Evolutionary conservation across 2,797 vertebrate genomes (phyloP), one percentile per base, ranked within the genome.

Genomic region (Pseudomugil gertrudae): DNA sequence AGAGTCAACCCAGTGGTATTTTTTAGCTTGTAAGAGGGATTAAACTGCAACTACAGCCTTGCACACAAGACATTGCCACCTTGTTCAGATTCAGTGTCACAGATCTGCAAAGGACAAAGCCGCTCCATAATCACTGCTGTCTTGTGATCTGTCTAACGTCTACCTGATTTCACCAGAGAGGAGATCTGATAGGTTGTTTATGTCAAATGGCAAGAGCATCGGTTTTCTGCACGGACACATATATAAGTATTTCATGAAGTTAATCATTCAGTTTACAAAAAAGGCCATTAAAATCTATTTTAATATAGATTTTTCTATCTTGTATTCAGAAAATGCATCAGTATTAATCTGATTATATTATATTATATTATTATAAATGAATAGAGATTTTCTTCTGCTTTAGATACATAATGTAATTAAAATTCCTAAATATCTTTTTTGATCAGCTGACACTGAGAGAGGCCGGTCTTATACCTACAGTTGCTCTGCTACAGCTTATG

Each of bases 61-160:
- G 61, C 72, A 72, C 66, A 68, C 55, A 76, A 57, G 59, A 76
- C 67, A 69, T 4, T 3, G 52, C 66, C 33, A 40, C 66, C 76
- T 72, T 69, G 84, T 67, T 61, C 64, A 77, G 84, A 72, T 75
- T 83, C 77, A 63, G 73, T 69, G 76, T 83, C 84, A 82, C 72
- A 62, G 79, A 72, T 62, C 75, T 80, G 59, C 75, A 24, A 3
- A 79, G 79, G 75, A 86, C 85, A 79, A 84, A 86, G 75, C 59
- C 70, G 47, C 6, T 71, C 69, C 36, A 67, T 71, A 77, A 84
- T 84, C 81, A 80, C 84, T 67, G 63, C 72, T 3, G 52, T 4
- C 66, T 59, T 29, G 57, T 55, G 63, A 69, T 62, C 78, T 30
- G 43, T 58, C 56, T 26, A 40, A 62, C 55, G 80, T 74, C 69